These are phyloP conservation scores for Percina caprodes DNA, from an alignment of 2,113 vertebrate genomes.

Conservation along the genomic window DNA sequence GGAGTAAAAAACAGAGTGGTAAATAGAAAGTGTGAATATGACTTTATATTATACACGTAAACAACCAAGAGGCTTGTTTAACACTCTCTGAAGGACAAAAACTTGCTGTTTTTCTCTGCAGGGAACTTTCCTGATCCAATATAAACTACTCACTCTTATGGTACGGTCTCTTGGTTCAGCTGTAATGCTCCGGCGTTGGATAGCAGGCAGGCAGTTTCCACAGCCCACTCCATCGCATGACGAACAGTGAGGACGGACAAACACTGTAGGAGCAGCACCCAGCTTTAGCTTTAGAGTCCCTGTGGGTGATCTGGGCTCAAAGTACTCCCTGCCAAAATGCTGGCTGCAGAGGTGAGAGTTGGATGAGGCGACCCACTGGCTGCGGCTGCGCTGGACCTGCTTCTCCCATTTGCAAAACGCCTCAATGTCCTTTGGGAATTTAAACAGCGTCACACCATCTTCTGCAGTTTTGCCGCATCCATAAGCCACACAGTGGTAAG, in stretches of 20 bases:
- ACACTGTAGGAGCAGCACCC: slow-evolving; percentile 82
- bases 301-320: slow-evolving; percentile 66
- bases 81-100: not conserved
- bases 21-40: not conserved
- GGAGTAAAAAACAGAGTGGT: not conserved
- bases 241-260: slow-evolving; percentile 75
- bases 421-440: slow-evolving; percentile 81
- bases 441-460: slow-evolving; percentile 78
- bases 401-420: slow-evolving; percentile 84
- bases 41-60: not conserved
- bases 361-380: slow-evolving; percentile 74
- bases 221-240: slow-evolving; percentile 70
- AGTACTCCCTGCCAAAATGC: slow-evolving; percentile 85
- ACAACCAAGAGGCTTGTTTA: not conserved
- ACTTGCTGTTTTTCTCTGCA: not conserved
- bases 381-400: slow-evolving; percentile 82
- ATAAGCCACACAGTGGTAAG: slow-evolving; percentile 81
- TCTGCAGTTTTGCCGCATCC: slow-evolving; percentile 81
- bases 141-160: slow-evolving; percentile 57
- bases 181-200: slow-evolving; percentile 44
- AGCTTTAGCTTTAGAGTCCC: slow-evolving; percentile 69
- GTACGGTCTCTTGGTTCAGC: slow-evolving; percentile 31
- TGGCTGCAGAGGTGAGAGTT: slow-evolving; percentile 82
- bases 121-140: not conserved
- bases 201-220: slow-evolving; percentile 60